Evolutionary conservation across 2,797 vertebrate genomes (phyloP).

Genomic region (Leptoclinus maculatus): DNA sequence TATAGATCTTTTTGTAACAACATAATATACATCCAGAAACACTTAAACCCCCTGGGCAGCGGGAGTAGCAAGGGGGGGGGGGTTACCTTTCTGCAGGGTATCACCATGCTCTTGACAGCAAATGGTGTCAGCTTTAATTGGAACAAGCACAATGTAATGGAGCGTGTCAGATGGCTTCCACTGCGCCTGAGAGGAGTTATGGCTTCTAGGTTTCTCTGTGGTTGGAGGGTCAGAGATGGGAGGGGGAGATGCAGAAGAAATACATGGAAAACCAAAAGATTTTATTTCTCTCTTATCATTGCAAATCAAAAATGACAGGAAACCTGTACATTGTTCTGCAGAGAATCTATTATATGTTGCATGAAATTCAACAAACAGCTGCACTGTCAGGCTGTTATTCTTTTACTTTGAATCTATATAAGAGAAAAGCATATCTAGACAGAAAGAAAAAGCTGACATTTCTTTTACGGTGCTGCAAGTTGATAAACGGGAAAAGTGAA

Average conservation of each 20-base stretch:
- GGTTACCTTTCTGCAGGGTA: conserved; percentile 82
- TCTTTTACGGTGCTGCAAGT: not conserved
- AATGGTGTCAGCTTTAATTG: conserved; percentile 92
- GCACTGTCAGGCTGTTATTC: not conserved
- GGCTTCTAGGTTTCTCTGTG: conserved; percentile 57
- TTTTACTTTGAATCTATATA: not conserved
- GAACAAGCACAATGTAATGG: conserved; percentile 91
- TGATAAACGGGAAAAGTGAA: not conserved
- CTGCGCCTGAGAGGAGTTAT: conserved; percentile 69
- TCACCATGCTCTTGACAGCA: conserved; percentile 87
- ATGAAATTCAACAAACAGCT: not conserved
- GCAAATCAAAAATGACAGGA: conserved; percentile 17
- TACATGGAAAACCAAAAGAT: conserved; percentile 8
- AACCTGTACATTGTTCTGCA: not conserved
- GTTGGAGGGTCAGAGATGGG: conserved; percentile 48
- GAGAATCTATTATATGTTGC: not conserved
- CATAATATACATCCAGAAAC: conserved; percentile 71
- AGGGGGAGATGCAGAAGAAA: conserved; percentile 24
- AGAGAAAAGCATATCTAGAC: not conserved
- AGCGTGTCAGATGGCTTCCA: conserved; percentile 84
- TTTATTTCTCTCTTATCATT: not conserved
- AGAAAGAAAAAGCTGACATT: not conserved
- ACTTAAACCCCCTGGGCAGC: conserved; percentile 54
- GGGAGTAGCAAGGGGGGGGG: conserved; percentile 49
- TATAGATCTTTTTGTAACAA: conserved; percentile 71